Evolutionary conservation across 2,888 invertebrate genomes (phyloP).

Genomic region (Drosophila nr. medialis): DNA sequence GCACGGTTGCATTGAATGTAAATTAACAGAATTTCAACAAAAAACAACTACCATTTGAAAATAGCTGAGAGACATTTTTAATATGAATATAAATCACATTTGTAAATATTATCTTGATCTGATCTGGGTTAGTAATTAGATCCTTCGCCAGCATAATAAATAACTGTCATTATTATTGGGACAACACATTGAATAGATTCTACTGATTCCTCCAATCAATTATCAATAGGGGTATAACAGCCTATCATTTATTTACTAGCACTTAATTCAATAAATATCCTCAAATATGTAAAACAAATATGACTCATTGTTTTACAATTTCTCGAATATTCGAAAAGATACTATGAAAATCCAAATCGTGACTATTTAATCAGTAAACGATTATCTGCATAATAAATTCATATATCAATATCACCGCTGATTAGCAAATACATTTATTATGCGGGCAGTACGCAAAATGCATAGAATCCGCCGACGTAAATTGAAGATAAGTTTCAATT

Average conservation of each 20-base stretch:
- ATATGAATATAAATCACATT: background rate
- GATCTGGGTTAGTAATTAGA: background rate
- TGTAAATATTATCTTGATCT: background rate
- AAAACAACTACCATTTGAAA: conserved; percentile 19
- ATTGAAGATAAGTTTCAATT: conserved; percentile 58
- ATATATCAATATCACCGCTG: conserved; percentile 19
- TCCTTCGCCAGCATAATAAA: background rate
- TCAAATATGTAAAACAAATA: background rate
- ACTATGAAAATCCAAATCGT: conserved; percentile 10
- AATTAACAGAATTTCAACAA: too few relatives aligned
- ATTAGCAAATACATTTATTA: conserved; percentile 19
- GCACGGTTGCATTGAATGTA: too few relatives aligned
- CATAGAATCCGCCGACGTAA: conserved; percentile 26
- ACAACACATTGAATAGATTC: background rate
- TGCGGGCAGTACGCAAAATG: conserved; percentile 9
- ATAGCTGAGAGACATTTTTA: background rate
- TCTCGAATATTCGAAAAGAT: background rate
- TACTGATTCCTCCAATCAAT: background rate
- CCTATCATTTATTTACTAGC: background rate
- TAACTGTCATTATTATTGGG: background rate
- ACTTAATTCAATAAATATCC: background rate
- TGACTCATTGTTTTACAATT: background rate
- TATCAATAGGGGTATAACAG: too few relatives aligned
- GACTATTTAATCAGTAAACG: conserved; percentile 13
- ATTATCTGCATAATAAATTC: conserved; percentile 18